phyloP scores from a whole-genome alignment of 2,888 invertebrate genomes.

The Trachelus stipa region DNA sequence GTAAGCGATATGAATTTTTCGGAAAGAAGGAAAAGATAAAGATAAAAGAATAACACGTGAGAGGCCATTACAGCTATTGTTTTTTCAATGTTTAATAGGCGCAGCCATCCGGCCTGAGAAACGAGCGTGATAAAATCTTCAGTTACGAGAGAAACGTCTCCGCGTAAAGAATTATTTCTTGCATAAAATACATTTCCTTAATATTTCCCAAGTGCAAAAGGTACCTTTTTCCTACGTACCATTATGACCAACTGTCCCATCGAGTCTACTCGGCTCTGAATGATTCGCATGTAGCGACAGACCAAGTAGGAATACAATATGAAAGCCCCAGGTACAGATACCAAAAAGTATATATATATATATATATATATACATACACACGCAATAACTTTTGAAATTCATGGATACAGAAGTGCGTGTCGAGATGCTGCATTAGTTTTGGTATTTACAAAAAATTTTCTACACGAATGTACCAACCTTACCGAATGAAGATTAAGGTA shows the following conservation, averaged over 20 bases:
- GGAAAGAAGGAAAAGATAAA: neutral
- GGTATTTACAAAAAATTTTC: constrained; percentile 9
- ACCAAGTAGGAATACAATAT: neutral
- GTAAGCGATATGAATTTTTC: neutral
- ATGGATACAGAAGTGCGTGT: neutral
- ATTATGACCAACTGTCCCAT: neutral
- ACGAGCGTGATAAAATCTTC: neutral
- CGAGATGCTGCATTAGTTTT: constrained; percentile 19
- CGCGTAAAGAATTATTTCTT: neutral
- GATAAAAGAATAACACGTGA: neutral
- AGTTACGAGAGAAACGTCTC: neutral
- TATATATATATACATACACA: constrained; percentile 4
- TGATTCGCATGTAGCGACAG: neutral
- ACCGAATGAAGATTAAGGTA: too few species aligned
- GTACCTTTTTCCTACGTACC: neutral
- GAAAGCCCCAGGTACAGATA: neutral
- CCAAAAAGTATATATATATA: neutral
- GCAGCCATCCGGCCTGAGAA: neutral
- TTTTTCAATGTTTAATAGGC: neutral
- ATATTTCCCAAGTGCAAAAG: neutral
- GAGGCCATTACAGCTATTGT: neutral
- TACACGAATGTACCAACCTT: neutral
- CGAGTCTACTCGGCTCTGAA: neutral
- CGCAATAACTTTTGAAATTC: neutral
- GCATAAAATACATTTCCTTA: neutral